Conservation (phyloP, 2,888 invertebrate species). For the Camptogramma bilineatum region DNA sequence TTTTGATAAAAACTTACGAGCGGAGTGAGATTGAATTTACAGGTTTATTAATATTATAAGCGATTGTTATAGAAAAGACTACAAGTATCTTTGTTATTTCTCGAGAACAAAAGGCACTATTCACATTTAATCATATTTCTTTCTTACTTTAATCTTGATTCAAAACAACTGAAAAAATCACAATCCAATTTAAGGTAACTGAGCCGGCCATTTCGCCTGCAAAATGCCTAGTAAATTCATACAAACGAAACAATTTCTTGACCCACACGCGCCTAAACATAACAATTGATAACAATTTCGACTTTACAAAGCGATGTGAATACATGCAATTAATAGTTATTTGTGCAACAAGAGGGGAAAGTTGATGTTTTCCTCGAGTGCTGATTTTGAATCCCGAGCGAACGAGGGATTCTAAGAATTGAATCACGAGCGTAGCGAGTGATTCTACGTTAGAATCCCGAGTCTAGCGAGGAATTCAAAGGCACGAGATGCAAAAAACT, state of each 20-base stretch:
- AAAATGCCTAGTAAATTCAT: slow-evolving; percentile 21
- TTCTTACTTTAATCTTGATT: slow-evolving; percentile 1
- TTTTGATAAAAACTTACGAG: not conserved
- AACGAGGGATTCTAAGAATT: no score
- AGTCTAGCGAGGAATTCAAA: no score
- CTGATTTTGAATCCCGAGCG: no score
- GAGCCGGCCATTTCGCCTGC: slow-evolving; percentile 27
- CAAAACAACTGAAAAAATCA: slow-evolving; percentile 1
- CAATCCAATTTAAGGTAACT: slow-evolving; percentile 2
- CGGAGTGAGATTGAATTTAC: slow-evolving; percentile 1
- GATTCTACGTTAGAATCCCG: no score
- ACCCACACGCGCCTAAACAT: slow-evolving; percentile 2
- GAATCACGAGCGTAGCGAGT: no score
- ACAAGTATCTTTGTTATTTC: not conserved
- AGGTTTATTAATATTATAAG: not conserved
- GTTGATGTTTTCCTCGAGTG: no score
- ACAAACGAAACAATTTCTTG: slow-evolving; percentile 2
- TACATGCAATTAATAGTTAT: slow-evolving; percentile 14
- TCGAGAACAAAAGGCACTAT: not conserved
- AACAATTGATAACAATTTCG: slow-evolving; percentile 10
- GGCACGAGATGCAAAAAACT: no score
- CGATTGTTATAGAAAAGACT: not conserved
- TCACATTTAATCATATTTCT: not conserved
- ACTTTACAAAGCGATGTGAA: slow-evolving; percentile 8
- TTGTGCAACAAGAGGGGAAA: no score